Evolutionary conservation across 2,888 invertebrate species (phyloP).

Genomic region (Steinernema scapterisci): DNA sequence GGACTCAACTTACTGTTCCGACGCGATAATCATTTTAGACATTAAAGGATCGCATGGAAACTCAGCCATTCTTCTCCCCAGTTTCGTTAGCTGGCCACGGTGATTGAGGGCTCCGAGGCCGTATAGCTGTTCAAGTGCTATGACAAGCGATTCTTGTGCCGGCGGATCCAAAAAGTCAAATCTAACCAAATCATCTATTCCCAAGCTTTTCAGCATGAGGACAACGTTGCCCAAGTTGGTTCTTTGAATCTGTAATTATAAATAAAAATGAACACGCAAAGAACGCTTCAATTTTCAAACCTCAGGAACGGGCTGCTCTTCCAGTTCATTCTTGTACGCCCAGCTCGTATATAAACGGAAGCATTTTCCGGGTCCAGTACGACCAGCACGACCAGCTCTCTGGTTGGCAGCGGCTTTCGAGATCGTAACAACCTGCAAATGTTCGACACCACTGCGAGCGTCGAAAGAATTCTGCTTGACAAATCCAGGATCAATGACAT

Average conservation of each 20-base stretch:
- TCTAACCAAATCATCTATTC: conserved; percentile 94
- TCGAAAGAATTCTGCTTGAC: conserved; percentile 92
- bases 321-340: conserved; percentile 97
- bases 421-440: conserved; percentile 96
- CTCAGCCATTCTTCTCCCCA: conserved; percentile 97
- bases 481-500: conserved; percentile 99
- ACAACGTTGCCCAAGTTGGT: conserved; percentile 98
- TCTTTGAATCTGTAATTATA: conserved; percentile 79
- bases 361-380: conserved; percentile 86
- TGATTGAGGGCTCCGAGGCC: conserved; percentile 96
- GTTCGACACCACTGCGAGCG: conserved; percentile 97
- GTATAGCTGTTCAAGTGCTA: conserved; percentile 94
- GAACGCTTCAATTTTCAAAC: conserved; percentile 38
- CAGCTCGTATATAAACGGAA: conserved; percentile 96
- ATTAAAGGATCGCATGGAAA: conserved; percentile 99
- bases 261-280: not conserved
- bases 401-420: conserved; percentile 86
- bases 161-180: conserved; percentile 99
- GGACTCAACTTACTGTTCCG: conserved; percentile 76
- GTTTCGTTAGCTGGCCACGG: conserved; percentile 90
- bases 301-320: conserved; percentile 96
- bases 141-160: conserved; percentile 78
- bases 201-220: conserved; percentile 90
- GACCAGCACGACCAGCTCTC: conserved; percentile 88
- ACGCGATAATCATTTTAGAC: conserved; percentile 95